Evolutionary conservation across 2,113 vertebrate genomes (phyloP).

Genomic region (Ptilorrhoa leucosticta): DNA sequence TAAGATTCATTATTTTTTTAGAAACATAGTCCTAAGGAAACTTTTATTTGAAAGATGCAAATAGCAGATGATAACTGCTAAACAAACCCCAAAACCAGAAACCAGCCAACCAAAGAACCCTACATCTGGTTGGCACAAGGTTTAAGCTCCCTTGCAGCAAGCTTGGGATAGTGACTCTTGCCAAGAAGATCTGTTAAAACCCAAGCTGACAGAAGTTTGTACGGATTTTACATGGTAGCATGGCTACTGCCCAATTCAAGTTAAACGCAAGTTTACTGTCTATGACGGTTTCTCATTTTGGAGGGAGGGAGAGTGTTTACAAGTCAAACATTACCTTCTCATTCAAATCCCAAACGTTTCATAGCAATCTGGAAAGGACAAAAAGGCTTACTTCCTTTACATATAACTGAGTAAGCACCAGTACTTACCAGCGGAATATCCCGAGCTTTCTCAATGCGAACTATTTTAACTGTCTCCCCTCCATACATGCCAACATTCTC

Average conservation of each 20-base stretch:
- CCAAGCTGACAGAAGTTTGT: neutral
- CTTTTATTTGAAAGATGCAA: neutral
- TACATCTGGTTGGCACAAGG: neutral
- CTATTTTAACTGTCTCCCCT: conserved; percentile 91
- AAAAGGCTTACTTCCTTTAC: neutral
- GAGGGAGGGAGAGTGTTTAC: neutral
- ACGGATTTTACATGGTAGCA: neutral
- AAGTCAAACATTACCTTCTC: neutral
- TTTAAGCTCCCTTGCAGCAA: neutral
- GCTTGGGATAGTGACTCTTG: neutral
- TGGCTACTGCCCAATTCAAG: neutral
- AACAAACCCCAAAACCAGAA: neutral
- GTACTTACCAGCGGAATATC: conserved; percentile 91
- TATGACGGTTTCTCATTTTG: neutral
- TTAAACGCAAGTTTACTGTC: neutral
- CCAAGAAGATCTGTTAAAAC: neutral
- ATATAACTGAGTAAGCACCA: neutral
- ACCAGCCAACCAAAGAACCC: neutral
- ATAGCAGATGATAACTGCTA: neutral
- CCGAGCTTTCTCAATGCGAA: conserved; percentile 89
- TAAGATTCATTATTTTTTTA: neutral
- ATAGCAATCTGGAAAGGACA: neutral
- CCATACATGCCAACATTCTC: conserved; percentile 82
- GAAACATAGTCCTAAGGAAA: neutral
- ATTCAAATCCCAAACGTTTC: neutral